Conservation (phyloP, 2,888 invertebrate species). For the Uloborus plumipes region DNA sequence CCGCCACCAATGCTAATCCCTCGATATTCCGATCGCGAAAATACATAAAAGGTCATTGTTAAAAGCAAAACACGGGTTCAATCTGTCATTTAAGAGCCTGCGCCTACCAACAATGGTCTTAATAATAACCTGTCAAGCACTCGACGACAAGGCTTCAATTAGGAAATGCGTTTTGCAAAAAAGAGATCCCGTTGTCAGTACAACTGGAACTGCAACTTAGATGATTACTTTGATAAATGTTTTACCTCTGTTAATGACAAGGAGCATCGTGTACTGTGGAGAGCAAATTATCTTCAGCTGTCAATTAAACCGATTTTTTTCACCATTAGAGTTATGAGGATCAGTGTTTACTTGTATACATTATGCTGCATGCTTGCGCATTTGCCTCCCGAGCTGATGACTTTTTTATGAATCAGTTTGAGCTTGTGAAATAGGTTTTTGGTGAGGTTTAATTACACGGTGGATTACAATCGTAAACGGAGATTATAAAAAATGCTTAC, state of each 20-base stretch:
- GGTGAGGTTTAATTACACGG: too few species aligned
- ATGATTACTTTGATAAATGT: slow-evolving; percentile 29
- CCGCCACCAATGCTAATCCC: slow-evolving; percentile 42
- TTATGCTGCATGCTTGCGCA: too few species aligned
- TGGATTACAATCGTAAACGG: too few species aligned
- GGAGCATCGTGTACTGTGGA: neutral
- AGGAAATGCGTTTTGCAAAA: slow-evolving; percentile 10
- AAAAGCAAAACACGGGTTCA: slow-evolving; percentile 31
- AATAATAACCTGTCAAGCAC: slow-evolving; percentile 43
- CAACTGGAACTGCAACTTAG: neutral
- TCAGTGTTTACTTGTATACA: too few species aligned
- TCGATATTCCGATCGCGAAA: slow-evolving; percentile 35
- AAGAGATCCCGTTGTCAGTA: neutral
- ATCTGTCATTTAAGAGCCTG: slow-evolving; percentile 29
- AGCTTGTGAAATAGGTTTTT: too few species aligned
- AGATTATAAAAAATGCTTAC: too few species aligned
- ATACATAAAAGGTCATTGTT: slow-evolving; percentile 45
- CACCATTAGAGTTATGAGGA: too few species aligned
- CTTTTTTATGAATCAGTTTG: too few species aligned
- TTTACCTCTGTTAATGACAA: slow-evolving; percentile 5
- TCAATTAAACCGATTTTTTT: slow-evolving; percentile 17
- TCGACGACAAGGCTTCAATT: slow-evolving; percentile 43
- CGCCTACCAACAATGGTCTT: slow-evolving; percentile 37
- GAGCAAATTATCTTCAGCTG: slow-evolving; percentile 10
- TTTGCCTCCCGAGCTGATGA: too few species aligned